These are phyloP conservation scores for Perithous albicinctus DNA, from an alignment of 2,888 invertebrate species.

Conservation along the genomic window DNA sequence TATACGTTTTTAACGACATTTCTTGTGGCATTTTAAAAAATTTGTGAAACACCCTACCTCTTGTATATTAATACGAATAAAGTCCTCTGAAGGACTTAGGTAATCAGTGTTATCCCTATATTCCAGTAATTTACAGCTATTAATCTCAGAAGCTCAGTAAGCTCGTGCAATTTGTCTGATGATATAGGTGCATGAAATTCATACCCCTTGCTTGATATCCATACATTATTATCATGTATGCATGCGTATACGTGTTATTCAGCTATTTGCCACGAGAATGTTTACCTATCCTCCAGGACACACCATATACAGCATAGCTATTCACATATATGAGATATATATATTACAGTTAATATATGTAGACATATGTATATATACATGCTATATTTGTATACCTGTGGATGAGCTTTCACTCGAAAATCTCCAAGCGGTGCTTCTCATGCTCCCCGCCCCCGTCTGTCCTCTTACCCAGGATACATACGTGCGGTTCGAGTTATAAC, in stretches of 20 bases:
- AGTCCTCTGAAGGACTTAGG: no score
- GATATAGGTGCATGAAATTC: neutral
- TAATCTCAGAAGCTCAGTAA: neutral
- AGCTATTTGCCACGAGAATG: constrained; percentile 1
- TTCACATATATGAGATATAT: neutral
- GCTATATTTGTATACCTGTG: neutral
- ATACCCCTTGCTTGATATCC: neutral
- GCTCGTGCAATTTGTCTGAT: neutral
- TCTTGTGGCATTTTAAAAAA: no score
- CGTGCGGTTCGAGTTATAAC: constrained; percentile 29
- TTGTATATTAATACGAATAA: no score
- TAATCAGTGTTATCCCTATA: no score
- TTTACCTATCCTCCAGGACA: neutral
- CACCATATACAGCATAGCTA: no score
- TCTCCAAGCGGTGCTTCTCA: neutral
- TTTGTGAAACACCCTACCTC: no score
- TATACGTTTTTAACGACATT: no score
- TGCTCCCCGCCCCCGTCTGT: neutral
- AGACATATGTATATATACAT: neutral
- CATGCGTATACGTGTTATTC: neutral
- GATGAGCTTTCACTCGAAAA: constrained; percentile 26
- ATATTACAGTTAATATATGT: neutral
- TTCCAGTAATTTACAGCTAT: neutral
- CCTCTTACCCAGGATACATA: constrained; percentile 10
- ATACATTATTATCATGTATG: constrained; percentile 1